phyloP scores from a whole-genome alignment of 2,797 vertebrate species.

The Chaunax sp. region DNA sequence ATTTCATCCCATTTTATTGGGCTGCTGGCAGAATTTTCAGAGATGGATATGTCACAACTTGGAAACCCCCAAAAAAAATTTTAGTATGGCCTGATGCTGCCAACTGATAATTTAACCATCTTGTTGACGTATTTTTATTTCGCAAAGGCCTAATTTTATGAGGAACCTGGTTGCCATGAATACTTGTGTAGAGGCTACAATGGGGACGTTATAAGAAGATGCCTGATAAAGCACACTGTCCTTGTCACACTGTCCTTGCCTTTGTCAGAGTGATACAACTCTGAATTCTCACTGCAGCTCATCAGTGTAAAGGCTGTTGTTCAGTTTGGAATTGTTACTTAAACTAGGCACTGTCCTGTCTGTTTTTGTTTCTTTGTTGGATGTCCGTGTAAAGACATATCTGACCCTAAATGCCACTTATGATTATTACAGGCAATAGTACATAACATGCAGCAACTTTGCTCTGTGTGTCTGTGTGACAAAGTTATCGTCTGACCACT shows the following conservation, averaged over 20 bases:
- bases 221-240: no score
- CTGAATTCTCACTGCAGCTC: neutral
- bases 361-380: neutral
- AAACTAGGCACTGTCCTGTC: neutral
- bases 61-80: neutral
- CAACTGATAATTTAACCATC: neutral
- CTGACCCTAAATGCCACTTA: neutral
- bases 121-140: neutral
- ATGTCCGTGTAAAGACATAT: neutral
- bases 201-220: constrained; percentile 2
- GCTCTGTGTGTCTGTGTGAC: constrained; percentile 47
- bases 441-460: constrained; percentile 19
- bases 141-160: neutral
- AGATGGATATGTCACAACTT: neutral
- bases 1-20: constrained; percentile 1
- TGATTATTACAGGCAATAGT: constrained; percentile 6
- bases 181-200: constrained; percentile 7
- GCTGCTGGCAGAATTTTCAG: neutral
- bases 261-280: neutral
- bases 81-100: neutral
- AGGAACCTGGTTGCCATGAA: neutral
- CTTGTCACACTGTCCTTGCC: no score
- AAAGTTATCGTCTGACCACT: constrained; percentile 34
- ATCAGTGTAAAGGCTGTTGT: neutral
- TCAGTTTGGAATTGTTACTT: neutral